A percentile compares a stretch with the other conserved stretches of the same genome.
These are phyloP conservation scores for Helleia helle DNA, from an alignment of 2,888 invertebrate genomes.

Conservation along the genomic window DNA sequence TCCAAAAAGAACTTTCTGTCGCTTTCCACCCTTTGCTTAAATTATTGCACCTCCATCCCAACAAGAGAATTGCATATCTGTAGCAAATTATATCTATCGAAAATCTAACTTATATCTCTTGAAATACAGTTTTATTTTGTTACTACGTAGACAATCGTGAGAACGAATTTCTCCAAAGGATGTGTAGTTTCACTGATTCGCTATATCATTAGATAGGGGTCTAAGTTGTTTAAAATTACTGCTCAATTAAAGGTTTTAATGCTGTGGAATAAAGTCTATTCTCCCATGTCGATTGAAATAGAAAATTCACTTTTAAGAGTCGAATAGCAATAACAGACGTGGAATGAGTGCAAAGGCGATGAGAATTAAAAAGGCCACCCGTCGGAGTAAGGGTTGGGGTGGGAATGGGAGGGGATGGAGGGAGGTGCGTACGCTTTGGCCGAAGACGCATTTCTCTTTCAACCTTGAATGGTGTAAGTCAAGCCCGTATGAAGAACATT, in stretches of 20 bases:
- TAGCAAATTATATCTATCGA: constrained; percentile 23
- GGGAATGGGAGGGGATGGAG: constrained; percentile 31
- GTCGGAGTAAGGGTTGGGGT: constrained; percentile 25
- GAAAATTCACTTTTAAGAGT: constrained; percentile 48
- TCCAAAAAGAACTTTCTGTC: constrained; percentile 71
- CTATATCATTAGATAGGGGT: constrained; percentile 50
- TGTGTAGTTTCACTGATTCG: constrained; percentile 41
- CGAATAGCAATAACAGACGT: constrained; percentile 34
- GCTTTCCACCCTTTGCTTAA: constrained; percentile 72
- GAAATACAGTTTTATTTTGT: constrained; percentile 25
- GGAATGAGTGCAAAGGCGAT: constrained; percentile 40
- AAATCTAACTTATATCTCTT: constrained; percentile 27
- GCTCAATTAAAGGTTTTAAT: constrained; percentile 26
- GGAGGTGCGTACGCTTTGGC: constrained; percentile 33
- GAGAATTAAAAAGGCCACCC: constrained; percentile 53
- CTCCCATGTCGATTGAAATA: constrained; percentile 22
- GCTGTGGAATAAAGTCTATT: constrained; percentile 21
- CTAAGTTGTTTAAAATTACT: constrained; percentile 33
- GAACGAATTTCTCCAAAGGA: constrained; percentile 57
- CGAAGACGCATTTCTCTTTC: constrained; percentile 39
- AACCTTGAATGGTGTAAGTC: constrained; percentile 12
- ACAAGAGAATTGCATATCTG: constrained; percentile 35
- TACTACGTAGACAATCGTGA: constrained; percentile 26
- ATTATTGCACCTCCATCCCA: constrained; percentile 64
- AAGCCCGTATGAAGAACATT: not conserved